These are phyloP conservation scores for Nasua narica DNA, from an alignment of 2,797 vertebrate genomes.

Conservation along the genomic window DNA sequence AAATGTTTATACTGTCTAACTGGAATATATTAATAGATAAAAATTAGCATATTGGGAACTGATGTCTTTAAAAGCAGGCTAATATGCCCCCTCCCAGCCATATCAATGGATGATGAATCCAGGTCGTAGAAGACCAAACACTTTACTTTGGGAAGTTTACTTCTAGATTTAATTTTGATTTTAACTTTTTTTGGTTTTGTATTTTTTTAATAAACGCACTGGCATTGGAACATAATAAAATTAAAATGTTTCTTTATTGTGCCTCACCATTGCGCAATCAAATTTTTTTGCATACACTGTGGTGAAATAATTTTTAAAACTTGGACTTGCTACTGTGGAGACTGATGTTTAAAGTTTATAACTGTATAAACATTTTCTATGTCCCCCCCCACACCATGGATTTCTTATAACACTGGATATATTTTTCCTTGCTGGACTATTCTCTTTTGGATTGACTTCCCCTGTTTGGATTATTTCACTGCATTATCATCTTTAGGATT, in stretches of 20 bases:
- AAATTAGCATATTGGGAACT: constrained; percentile 75
- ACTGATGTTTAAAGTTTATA: constrained; percentile 88
- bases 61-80: constrained; percentile 71
- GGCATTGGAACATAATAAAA: constrained; percentile 86
- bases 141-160: constrained; percentile 83
- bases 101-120: constrained; percentile 79
- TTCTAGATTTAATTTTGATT: constrained; percentile 86
- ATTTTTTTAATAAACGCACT: constrained; percentile 87
- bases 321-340: constrained; percentile 87
- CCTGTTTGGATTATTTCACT: constrained; percentile 91
- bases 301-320: constrained; percentile 82
- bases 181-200: constrained; percentile 86
- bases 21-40: constrained; percentile 76
- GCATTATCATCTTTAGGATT: constrained; percentile 90
- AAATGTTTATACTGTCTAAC: constrained; percentile 77
- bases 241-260: constrained; percentile 86
- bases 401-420: constrained; percentile 90
- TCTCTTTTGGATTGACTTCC: constrained; percentile 89
- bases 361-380: constrained; percentile 89
- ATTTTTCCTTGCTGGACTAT: constrained; percentile 90
- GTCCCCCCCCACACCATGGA: constrained; percentile 85
- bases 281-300: constrained; percentile 86
- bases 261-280: constrained; percentile 87
- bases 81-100: constrained; percentile 72
- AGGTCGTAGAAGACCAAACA: constrained; percentile 82